These are phyloP conservation scores for Epinephelus fuscoguttatus DNA, from an alignment of 2,113 vertebrate genomes.

Conservation along the genomic window DNA sequence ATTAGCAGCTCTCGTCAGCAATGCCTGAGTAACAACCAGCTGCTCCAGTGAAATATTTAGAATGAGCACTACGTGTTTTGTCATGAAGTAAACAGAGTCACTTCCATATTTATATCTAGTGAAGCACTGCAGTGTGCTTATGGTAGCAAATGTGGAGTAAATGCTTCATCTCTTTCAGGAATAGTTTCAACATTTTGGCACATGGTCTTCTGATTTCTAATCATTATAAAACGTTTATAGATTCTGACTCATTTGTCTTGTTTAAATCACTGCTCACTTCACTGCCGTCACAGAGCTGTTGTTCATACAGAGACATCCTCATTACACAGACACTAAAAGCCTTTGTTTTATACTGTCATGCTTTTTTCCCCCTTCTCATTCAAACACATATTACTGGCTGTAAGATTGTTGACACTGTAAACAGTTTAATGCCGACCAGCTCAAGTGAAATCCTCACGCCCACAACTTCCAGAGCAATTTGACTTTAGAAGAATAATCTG, in stretches of 20 bases:
- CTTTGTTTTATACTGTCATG: not conserved
- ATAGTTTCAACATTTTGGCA: not conserved
- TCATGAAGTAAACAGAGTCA: not conserved
- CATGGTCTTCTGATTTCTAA: too few species aligned
- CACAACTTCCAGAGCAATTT: conserved; percentile 7
- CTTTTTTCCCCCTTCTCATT: not conserved
- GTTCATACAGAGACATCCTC: not conserved
- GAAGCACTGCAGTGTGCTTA: not conserved
- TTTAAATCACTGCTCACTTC: too few species aligned
- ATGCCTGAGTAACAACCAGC: not conserved
- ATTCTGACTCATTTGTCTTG: too few species aligned
- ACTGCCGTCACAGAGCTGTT: not conserved
- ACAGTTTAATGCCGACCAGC: conserved; percentile 1
- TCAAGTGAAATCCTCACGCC: not conserved
- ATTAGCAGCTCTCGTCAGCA: not conserved
- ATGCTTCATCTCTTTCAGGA: not conserved
- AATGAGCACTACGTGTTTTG: conserved; percentile 12
- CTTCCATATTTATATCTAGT: not conserved
- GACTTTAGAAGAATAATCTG: conserved; percentile 19
- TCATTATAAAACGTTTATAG: too few species aligned
- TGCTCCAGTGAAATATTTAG: conserved; percentile 21
- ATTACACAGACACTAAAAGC: not conserved
- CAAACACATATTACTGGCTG: not conserved
- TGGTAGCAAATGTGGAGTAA: not conserved
- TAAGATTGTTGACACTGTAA: not conserved